phyloP scores from a whole-genome alignment of 2,888 invertebrate species.

The Lasioglossum malachurum region DNA sequence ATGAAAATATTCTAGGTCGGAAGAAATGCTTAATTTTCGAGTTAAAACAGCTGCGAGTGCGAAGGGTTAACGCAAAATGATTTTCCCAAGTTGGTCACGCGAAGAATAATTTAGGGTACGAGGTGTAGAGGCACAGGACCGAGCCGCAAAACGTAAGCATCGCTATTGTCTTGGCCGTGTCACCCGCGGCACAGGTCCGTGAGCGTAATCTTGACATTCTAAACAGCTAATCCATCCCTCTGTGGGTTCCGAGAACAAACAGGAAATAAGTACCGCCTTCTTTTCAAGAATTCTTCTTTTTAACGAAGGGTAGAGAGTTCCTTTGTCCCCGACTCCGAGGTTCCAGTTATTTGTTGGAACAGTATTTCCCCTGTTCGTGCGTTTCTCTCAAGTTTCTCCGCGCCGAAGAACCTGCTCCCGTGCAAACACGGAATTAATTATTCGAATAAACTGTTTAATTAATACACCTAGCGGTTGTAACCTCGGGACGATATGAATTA shows the following conservation, averaged over 20 bases:
- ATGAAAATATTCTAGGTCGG: too few species aligned
- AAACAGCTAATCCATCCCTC: background rate
- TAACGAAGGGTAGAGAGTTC: background rate
- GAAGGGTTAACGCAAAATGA: background rate
- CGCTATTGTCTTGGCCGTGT: background rate
- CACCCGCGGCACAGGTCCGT: background rate
- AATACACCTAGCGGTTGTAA: background rate
- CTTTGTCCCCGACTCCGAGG: background rate
- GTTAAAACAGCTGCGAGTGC: too few species aligned
- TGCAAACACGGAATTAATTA: background rate
- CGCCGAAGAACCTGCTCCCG: background rate
- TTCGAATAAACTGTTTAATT: conserved; percentile 1
- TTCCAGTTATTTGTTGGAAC: background rate
- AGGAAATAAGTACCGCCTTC: background rate
- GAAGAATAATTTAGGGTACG: background rate
- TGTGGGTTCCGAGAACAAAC: background rate
- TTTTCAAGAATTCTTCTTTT: background rate
- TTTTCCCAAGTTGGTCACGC: background rate
- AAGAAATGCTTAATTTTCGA: too few species aligned
- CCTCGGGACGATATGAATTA: background rate
- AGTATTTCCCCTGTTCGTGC: background rate
- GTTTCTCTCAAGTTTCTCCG: background rate
- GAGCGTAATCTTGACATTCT: conserved; percentile 2
- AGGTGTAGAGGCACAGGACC: background rate
- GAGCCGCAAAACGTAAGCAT: background rate